Conservation (phyloP, 2,797 vertebrate species). For the Paedocypris micromegethes region DNA sequence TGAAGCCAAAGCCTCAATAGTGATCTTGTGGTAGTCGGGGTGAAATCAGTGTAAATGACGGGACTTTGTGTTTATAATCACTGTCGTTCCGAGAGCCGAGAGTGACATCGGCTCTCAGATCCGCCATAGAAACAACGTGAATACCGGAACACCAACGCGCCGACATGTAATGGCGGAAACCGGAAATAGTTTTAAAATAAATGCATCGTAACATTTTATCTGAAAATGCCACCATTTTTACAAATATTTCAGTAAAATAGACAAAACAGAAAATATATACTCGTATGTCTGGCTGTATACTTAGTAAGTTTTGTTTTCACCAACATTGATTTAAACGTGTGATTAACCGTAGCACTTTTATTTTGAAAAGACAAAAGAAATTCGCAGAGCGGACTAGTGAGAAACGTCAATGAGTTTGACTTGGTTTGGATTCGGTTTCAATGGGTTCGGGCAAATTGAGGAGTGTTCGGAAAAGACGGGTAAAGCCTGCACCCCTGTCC, state of each 20-base stretch:
- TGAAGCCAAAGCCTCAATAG: conserved; percentile 21
- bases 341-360: conserved; percentile 4
- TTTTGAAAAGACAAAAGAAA: conserved; percentile 12
- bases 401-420: conserved; percentile 6
- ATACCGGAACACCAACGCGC: not conserved
- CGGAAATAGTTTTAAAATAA: conserved; percentile 19
- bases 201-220: not conserved
- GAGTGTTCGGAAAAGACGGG: not conserved
- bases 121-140: conserved; percentile 34
- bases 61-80: conserved; percentile 29
- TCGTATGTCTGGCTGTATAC: too few species aligned
- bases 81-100: conserved; percentile 5
- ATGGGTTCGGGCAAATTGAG: conserved; percentile 72
- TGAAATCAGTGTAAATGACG: conserved; percentile 9
- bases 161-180: not conserved
- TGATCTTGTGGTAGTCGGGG: conserved; percentile 8
- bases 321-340: too few species aligned
- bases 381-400: not conserved
- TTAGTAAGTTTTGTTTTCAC: too few species aligned
- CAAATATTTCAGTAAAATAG: too few species aligned
- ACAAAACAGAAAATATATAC: too few species aligned
- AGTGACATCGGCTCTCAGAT: conserved; percentile 17
- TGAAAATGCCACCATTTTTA: too few species aligned
- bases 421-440: conserved; percentile 84
- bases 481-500: conserved; percentile 52